Evolutionary conservation across 2,113 vertebrate genomes (phyloP).

Genomic region (Amphiprion percula): DNA sequence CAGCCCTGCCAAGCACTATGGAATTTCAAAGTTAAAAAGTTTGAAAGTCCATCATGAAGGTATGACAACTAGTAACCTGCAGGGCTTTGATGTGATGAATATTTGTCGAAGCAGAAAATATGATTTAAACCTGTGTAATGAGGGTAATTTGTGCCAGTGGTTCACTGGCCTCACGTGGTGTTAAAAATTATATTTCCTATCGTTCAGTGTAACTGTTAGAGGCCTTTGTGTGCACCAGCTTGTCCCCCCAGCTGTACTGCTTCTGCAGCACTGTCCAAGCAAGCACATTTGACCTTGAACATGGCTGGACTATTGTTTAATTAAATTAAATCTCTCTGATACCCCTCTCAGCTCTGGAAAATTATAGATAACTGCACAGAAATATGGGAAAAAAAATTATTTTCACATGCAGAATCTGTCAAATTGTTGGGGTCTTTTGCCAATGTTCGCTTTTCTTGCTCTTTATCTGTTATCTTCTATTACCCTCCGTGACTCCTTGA

Average conservation of each 20-base stretch:
- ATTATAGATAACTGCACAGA: conserved; percentile 56
- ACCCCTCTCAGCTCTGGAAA: conserved; percentile 44
- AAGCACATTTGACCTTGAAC: conserved; percentile 59
- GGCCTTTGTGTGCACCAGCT: conserved; percentile 16
- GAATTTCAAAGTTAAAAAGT: neutral
- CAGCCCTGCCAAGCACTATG: neutral
- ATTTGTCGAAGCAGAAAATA: conserved; percentile 16
- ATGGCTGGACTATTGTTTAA: conserved; percentile 48
- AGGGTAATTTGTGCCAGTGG: conserved; percentile 28
- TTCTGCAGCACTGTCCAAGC: conserved; percentile 31
- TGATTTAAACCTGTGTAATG: conserved; percentile 29
- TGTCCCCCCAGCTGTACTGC: conserved; percentile 11
- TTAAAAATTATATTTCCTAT: conserved; percentile 30
- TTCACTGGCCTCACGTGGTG: conserved; percentile 27
- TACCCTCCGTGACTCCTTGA: conserved; percentile 40
- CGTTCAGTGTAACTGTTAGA: conserved; percentile 27
- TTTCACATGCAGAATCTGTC: conserved; percentile 34
- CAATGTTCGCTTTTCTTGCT: conserved; percentile 11
- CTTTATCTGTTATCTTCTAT: conserved; percentile 54
- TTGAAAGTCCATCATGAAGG: conserved; percentile 1
- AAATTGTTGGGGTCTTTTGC: conserved; percentile 11
- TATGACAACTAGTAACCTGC: neutral
- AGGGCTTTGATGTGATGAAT: conserved; percentile 14
- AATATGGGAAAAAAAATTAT: neutral
- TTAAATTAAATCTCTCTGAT: conserved; percentile 62